Conservation (phyloP, 2,797 vertebrate species). For the Tachyglossus aculeatus region DNA sequence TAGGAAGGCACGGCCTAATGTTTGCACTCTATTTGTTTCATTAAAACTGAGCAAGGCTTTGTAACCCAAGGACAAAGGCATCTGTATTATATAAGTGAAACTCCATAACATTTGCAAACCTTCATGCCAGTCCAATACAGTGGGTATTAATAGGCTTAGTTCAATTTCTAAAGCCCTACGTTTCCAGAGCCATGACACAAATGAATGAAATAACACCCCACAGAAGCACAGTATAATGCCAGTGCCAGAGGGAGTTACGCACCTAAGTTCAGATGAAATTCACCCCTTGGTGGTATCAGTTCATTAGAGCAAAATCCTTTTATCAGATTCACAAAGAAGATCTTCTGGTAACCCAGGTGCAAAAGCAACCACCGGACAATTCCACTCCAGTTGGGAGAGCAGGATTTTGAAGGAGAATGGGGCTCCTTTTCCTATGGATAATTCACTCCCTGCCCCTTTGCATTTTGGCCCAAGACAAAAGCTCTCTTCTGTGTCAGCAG, state of each 20-base stretch:
- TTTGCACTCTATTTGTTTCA: too few species aligned
- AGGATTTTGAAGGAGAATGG: neutral
- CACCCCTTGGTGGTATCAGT: neutral
- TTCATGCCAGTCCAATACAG: too few species aligned
- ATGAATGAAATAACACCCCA: neutral
- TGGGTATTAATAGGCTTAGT: too few species aligned
- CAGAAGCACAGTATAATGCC: neutral
- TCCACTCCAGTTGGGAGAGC: neutral
- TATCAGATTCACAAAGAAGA: neutral
- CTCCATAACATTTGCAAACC: too few species aligned
- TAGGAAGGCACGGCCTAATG: too few species aligned
- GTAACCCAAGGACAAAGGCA: too few species aligned
- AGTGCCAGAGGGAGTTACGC: neutral
- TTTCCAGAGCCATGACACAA: too few species aligned
- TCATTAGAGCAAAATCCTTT: slow-evolving; percentile 19
- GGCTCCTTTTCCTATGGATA: neutral
- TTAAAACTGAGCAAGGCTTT: too few species aligned
- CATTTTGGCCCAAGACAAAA: slow-evolving; percentile 37
- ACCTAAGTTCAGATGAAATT: slow-evolving; percentile 7
- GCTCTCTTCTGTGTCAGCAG: slow-evolving; percentile 26
- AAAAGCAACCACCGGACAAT: too few species aligned
- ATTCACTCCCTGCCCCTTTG: slow-evolving; percentile 1
- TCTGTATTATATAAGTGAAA: too few species aligned
- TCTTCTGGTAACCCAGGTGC: neutral
- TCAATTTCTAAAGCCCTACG: too few species aligned